phyloP scores from a whole-genome alignment of 2,113 vertebrate species.

The Dipodomys merriami region DNA sequence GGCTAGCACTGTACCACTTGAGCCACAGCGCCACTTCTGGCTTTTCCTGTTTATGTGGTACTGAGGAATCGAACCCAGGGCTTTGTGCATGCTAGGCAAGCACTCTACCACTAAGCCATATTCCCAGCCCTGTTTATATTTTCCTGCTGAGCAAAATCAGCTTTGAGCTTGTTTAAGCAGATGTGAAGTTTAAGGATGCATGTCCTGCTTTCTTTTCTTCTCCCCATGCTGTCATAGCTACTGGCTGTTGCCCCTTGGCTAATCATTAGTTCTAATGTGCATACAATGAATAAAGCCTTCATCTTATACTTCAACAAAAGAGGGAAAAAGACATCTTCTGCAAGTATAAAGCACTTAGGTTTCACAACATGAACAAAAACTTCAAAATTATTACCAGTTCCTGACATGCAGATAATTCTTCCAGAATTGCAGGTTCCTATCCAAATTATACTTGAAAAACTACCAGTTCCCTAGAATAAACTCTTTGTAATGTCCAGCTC shows the following conservation, averaged over 20 bases:
- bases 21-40: no score
- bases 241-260: slow-evolving; percentile 40
- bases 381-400: slow-evolving; percentile 70
- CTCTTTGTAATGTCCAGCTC: slow-evolving; percentile 58
- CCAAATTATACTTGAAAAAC: slow-evolving; percentile 66
- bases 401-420: slow-evolving; percentile 66
- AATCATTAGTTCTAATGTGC: slow-evolving; percentile 57
- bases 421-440: slow-evolving; percentile 50
- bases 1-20: no score
- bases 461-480: slow-evolving; percentile 55
- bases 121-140: neutral
- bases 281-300: slow-evolving; percentile 55
- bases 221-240: slow-evolving; percentile 12
- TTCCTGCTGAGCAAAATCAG: slow-evolving; percentile 48
- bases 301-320: slow-evolving; percentile 52
- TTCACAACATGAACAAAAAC: slow-evolving; percentile 66
- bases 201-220: slow-evolving; percentile 26
- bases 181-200: slow-evolving; percentile 38
- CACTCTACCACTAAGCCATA: no score
- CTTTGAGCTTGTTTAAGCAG: slow-evolving; percentile 51
- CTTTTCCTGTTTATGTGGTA: no score
- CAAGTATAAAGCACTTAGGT: slow-evolving; percentile 34
- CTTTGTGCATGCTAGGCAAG: no score
- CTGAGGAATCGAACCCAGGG: no score
- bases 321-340: slow-evolving; percentile 20